These are phyloP conservation scores for Rhynchotus rufescens DNA, from an alignment of 2,797 vertebrate genomes.

Conservation along the genomic window DNA sequence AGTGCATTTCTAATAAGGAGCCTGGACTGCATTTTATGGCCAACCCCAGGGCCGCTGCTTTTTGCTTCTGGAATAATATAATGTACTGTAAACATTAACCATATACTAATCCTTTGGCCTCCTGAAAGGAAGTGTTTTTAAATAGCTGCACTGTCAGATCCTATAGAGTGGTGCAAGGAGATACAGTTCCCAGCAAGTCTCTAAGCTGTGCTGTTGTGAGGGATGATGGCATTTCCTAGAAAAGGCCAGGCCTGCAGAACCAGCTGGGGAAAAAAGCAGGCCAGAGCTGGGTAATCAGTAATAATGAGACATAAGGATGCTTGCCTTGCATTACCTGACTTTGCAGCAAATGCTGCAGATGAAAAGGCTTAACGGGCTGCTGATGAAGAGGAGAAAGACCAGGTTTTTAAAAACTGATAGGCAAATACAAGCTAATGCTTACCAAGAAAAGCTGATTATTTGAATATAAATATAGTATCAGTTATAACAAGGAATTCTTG, in stretches of 20 bases:
- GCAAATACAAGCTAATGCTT: slow-evolving; percentile 47
- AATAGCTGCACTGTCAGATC: not conserved
- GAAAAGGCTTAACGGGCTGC: slow-evolving; percentile 36
- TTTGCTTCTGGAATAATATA: not conserved
- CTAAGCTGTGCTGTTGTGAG: not conserved
- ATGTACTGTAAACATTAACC: accelerated
- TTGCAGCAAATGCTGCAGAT: slow-evolving; percentile 7
- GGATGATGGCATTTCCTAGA: not conserved
- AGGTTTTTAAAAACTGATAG: slow-evolving; percentile 43
- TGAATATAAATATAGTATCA: slow-evolving; percentile 54
- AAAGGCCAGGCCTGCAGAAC: slow-evolving; percentile 16
- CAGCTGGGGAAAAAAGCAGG: not conserved
- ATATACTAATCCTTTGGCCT: not conserved
- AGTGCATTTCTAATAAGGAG: not conserved
- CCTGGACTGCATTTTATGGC: not conserved
- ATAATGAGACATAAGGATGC: slow-evolving; percentile 15
- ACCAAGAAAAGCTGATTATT: slow-evolving; percentile 62
- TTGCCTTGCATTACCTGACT: slow-evolving; percentile 48
- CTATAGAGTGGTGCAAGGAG: not conserved
- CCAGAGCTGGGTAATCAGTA: not conserved
- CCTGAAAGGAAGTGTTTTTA: not conserved
- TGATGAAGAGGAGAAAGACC: slow-evolving; percentile 3
- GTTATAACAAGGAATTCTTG: slow-evolving; percentile 52
- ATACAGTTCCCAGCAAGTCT: not conserved
- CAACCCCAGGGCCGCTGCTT: accelerated